Evolutionary conservation across 2,797 vertebrate species (phyloP).

Genomic region (Falco concolor): DNA sequence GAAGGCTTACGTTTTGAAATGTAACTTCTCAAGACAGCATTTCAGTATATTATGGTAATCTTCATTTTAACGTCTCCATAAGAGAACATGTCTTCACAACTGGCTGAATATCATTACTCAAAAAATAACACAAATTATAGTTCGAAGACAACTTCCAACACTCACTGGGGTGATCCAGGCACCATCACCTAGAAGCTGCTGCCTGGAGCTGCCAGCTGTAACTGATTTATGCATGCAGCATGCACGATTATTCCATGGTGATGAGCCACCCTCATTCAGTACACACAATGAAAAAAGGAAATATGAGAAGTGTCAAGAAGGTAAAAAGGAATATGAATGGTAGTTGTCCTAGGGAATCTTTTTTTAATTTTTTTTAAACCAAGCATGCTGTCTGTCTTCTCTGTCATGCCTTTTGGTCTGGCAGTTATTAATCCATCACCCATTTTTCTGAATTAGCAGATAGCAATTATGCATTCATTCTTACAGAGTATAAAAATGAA

Average conservation of each 20-base stretch:
- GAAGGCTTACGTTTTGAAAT: background rate
- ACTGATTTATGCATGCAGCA: background rate
- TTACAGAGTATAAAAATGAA: background rate
- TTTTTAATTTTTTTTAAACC: background rate
- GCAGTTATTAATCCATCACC: background rate
- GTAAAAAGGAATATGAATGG: background rate
- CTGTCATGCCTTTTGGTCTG: background rate
- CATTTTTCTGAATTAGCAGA: background rate
- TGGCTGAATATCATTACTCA: background rate
- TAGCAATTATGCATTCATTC: background rate
- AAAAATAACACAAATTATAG: background rate
- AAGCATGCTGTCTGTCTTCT: background rate
- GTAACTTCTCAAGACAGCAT: background rate
- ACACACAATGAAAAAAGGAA: background rate
- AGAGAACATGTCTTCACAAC: background rate
- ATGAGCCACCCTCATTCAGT: accelerated
- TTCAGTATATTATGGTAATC: background rate
- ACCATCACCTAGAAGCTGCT: background rate
- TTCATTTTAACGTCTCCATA: accelerated
- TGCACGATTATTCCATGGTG: accelerated
- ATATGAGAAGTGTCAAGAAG: background rate
- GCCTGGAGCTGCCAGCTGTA: background rate
- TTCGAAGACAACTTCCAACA: background rate
- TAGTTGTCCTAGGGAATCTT: background rate
- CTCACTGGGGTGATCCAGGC: accelerated